phyloP scores from a whole-genome alignment of 1,140 invertebrate genomes.

The Acromyrmex charruanus region DNA sequence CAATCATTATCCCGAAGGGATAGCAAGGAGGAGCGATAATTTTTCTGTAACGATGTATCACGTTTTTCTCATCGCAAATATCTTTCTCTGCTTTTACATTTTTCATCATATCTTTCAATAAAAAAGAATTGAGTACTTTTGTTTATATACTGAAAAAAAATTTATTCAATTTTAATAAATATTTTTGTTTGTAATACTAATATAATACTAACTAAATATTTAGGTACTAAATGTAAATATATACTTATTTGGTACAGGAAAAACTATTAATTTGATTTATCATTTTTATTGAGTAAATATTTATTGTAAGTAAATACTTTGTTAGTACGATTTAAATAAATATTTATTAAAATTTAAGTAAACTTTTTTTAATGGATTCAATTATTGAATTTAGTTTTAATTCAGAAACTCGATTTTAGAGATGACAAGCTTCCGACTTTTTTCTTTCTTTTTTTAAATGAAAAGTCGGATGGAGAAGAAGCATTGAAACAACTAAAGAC shows the following conservation, averaged over 20 bases:
- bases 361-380: too few relatives aligned
- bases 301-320: too few relatives aligned
- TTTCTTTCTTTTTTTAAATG: background rate
- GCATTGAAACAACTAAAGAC: background rate
- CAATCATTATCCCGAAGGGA: slow-evolving; percentile 21
- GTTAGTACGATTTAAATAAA: too few relatives aligned
- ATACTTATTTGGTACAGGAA: too few relatives aligned
- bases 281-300: too few relatives aligned
- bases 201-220: too few relatives aligned
- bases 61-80: background rate
- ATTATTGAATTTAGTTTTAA: background rate
- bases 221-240: too few relatives aligned
- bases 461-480: background rate
- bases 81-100: background rate
- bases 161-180: too few relatives aligned
- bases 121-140: background rate
- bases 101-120: background rate
- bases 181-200: too few relatives aligned
- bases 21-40: slow-evolving; percentile 37
- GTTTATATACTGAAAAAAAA: too few relatives aligned
- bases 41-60: background rate
- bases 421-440: background rate
- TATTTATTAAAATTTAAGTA: too few relatives aligned
- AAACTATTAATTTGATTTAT: too few relatives aligned
- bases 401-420: background rate